These are phyloP conservation scores for Agrochola litura DNA, from an alignment of 2,888 invertebrate species.

Conservation along the genomic window DNA sequence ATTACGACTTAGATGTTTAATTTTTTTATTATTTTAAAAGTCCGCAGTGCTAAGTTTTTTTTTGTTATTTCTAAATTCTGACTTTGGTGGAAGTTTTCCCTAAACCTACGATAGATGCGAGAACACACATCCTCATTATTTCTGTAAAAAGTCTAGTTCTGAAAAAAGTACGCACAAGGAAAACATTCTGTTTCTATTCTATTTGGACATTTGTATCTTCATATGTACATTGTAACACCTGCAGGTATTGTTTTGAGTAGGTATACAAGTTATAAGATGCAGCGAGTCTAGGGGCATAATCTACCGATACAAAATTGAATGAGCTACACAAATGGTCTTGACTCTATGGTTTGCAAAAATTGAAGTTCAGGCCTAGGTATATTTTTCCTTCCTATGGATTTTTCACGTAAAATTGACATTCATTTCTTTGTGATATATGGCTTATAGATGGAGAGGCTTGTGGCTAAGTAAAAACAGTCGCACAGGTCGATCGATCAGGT, in stretches of 20 bases:
- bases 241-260: background rate
- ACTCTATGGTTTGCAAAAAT: background rate
- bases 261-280: background rate
- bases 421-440: background rate
- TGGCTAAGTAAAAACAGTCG: too few relatives aligned
- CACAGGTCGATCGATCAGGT: too few relatives aligned
- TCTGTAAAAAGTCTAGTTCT: background rate
- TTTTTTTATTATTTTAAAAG: too few relatives aligned
- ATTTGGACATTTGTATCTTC: conserved; percentile 12
- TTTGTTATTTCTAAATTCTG: background rate
- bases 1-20: too few relatives aligned
- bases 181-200: background rate
- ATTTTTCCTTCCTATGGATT: background rate
- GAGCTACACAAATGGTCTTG: background rate
- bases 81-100: too few relatives aligned
- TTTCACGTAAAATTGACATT: too few relatives aligned
- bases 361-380: too few relatives aligned
- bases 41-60: too few relatives aligned
- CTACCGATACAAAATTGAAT: background rate
- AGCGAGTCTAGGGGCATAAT: background rate
- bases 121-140: background rate
- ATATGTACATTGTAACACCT: conserved; percentile 3
- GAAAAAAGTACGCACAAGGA: background rate
- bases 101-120: background rate
- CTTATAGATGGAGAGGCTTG: too few relatives aligned